Percentiles rank a stretch among this genome's conserved stretches.
Conservation (phyloP, 2,797 vertebrate species). For the Tokudaia tokunoshimensis region DNA sequence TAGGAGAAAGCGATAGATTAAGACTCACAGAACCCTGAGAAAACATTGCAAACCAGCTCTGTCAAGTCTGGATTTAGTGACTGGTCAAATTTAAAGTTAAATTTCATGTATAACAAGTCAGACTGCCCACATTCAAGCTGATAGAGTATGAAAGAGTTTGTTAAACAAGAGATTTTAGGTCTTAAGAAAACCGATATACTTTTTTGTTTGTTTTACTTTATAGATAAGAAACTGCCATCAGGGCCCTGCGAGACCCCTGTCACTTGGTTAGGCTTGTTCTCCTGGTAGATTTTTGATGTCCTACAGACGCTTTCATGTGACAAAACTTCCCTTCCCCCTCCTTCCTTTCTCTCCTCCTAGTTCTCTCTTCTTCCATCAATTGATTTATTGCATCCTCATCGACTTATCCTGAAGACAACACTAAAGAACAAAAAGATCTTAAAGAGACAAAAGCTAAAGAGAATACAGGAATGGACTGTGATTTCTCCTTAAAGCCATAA, state of each 20-base stretch:
- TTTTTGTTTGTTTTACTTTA: neutral
- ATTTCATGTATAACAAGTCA: neutral
- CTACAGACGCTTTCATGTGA: neutral
- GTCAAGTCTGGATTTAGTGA: neutral
- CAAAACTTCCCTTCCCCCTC: neutral
- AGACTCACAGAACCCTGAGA: neutral
- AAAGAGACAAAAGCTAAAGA: conserved; percentile 11
- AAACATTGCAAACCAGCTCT: neutral
- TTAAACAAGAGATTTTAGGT: neutral
- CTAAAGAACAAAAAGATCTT: neutral
- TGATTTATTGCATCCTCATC: neutral
- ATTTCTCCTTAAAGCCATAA: neutral
- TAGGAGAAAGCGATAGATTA: neutral
- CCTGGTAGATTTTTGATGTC: neutral
- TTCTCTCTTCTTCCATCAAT: neutral
- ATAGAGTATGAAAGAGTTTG: neutral
- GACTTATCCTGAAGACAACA: neutral
- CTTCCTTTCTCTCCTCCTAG: neutral
- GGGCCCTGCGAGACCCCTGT: neutral
- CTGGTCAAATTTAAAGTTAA: neutral
- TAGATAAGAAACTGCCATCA: neutral
- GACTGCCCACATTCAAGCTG: neutral
- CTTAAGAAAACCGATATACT: neutral
- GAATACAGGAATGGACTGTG: neutral
- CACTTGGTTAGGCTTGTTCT: neutral